phyloP scores from a whole-genome alignment of 2,113 vertebrate species.

The Tiliqua scincoides region DNA sequence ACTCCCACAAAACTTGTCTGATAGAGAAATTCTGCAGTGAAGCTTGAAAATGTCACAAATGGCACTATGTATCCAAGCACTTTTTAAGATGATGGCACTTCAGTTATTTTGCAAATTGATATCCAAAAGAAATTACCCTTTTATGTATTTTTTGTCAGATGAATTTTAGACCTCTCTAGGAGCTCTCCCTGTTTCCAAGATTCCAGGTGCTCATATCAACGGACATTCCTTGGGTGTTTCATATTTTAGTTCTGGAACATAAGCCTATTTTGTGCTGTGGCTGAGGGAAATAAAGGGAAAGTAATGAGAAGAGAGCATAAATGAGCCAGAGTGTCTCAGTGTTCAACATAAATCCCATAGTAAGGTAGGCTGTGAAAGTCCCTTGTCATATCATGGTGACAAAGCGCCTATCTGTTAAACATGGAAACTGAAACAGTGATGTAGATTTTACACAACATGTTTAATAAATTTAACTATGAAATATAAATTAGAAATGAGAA shows the following conservation, averaged over 20 bases:
- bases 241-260: slow-evolving; percentile 49
- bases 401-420: slow-evolving; percentile 75
- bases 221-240: slow-evolving; percentile 50
- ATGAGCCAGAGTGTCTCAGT: slow-evolving; percentile 72
- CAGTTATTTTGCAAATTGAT: slow-evolving; percentile 68
- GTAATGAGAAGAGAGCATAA: slow-evolving; percentile 71
- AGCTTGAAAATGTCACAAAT: slow-evolving; percentile 50
- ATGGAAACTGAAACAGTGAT: slow-evolving; percentile 71
- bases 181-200: slow-evolving; percentile 68
- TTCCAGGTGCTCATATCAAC: slow-evolving; percentile 53
- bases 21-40: slow-evolving; percentile 42
- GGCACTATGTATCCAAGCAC: slow-evolving; percentile 52
- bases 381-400: slow-evolving; percentile 64
- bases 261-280: slow-evolving; percentile 49
- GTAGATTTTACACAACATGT: slow-evolving; percentile 80
- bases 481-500: slow-evolving; percentile 62
- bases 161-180: slow-evolving; percentile 68
- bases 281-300: slow-evolving; percentile 62
- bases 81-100: slow-evolving; percentile 72
- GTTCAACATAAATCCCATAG: slow-evolving; percentile 66
- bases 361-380: slow-evolving; percentile 59
- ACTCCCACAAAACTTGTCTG: slow-evolving; percentile 53
- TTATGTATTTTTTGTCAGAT: slow-evolving; percentile 69
- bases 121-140: slow-evolving; percentile 60
- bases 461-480: slow-evolving; percentile 80